These are phyloP conservation scores for Etheostoma perlongum DNA, from an alignment of 2,797 vertebrate species.

Conservation along the genomic window DNA sequence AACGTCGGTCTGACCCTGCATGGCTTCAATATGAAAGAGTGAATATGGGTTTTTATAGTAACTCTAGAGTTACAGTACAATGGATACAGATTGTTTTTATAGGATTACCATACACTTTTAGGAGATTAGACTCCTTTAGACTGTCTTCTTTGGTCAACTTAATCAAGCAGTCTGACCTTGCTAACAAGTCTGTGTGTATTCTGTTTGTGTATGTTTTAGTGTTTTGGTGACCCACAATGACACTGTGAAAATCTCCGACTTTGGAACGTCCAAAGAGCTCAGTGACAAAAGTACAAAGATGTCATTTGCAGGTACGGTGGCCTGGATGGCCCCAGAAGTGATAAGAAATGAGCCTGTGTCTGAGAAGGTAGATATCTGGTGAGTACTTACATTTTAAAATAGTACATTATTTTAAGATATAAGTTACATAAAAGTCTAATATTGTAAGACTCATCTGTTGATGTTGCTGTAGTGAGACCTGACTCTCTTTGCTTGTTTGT, in stretches of 20 bases:
- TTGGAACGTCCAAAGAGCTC: conserved; percentile 98
- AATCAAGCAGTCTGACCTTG: background rate
- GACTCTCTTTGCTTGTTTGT: conserved; percentile 6
- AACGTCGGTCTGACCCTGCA: background rate
- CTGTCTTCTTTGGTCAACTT: background rate
- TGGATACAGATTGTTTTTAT: background rate
- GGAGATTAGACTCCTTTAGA: too few relatives aligned
- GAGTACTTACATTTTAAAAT: conserved; percentile 65
- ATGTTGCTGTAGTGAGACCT: conserved; percentile 2
- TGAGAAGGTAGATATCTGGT: conserved; percentile 99
- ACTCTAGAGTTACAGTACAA: background rate
- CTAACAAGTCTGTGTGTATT: conserved; percentile 2
- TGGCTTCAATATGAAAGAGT: conserved; percentile 1
- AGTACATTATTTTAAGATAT: background rate
- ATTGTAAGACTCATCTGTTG: background rate
- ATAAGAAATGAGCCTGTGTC: conserved; percentile 98
- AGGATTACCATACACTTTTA: background rate
- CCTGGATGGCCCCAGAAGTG: conserved; percentile 99
- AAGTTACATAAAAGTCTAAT: background rate
- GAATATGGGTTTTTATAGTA: background rate
- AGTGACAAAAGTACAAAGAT: conserved; percentile 99
- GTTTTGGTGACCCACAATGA: conserved; percentile 97
- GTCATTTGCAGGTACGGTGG: conserved; percentile 98
- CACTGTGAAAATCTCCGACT: conserved; percentile 97
- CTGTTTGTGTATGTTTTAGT: conserved; percentile 74